Evolutionary conservation across 1,140 invertebrate genomes (phyloP).

Genomic region (Drosophila mauritiana): DNA sequence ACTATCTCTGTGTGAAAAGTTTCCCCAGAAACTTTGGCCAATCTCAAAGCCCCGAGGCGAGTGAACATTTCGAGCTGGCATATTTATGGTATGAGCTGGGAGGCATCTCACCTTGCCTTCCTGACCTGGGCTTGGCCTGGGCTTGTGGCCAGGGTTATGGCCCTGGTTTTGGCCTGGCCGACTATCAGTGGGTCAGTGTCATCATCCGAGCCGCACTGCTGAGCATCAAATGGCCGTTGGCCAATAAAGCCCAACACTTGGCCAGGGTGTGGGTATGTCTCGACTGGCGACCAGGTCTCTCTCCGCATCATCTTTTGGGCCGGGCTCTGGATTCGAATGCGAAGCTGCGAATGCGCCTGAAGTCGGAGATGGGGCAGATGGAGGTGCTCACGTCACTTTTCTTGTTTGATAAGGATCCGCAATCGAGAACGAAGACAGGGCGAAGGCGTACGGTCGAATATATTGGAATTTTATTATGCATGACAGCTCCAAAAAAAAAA

Average conservation of each 20-base stretch:
- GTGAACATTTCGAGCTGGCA: conserved; percentile 21
- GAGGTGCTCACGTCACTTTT: conserved; percentile 75
- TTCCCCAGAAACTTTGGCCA: conserved; percentile 33
- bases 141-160: neutral
- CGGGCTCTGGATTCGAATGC: neutral
- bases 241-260: conserved; percentile 59
- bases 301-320: conserved; percentile 62
- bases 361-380: conserved; percentile 31
- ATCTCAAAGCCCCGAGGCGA: conserved; percentile 37
- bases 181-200: conserved; percentile 72
- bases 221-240: conserved; percentile 46
- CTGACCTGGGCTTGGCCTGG: conserved; percentile 51
- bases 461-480: conserved; percentile 83
- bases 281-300: conserved; percentile 8
- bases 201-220: conserved; percentile 36
- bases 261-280: conserved; percentile 39
- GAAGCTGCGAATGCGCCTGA: neutral
- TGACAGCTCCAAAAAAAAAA: conserved; percentile 70
- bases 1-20: conserved; percentile 24
- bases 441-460: conserved; percentile 76
- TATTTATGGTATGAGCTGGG: conserved; percentile 54
- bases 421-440: conserved; percentile 65
- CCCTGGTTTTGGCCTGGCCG: neutral
- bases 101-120: conserved; percentile 43
- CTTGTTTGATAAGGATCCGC: conserved; percentile 82